These are phyloP conservation scores for Hyposmocoma kahamanoa DNA, from an alignment of 1,140 invertebrate genomes.

Conservation along the genomic window DNA sequence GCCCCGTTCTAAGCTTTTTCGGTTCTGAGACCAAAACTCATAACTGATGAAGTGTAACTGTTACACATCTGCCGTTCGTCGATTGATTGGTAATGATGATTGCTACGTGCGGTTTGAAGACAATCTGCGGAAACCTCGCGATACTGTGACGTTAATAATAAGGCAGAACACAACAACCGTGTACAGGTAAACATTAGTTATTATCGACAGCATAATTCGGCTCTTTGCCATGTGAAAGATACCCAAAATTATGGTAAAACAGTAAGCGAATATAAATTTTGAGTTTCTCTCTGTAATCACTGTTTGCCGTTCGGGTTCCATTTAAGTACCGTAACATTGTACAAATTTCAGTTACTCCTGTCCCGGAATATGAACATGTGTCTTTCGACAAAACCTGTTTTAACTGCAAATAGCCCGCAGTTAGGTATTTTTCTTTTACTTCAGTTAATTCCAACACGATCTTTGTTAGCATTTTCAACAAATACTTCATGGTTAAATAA, in stretches of 20 bases:
- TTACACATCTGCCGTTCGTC: constrained; percentile 57
- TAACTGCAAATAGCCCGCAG: no score
- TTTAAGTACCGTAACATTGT: constrained; percentile 2
- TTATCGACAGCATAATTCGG: constrained; percentile 49
- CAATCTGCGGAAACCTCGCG: constrained; percentile 34
- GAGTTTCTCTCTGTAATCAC: constrained; percentile 20
- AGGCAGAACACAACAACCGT: constrained; percentile 44
- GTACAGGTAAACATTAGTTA: constrained; percentile 37
- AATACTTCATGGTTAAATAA: no score
- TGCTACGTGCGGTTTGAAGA: constrained; percentile 44
- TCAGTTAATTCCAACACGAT: no score
- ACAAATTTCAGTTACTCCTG: no score
- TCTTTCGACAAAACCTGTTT: no score
- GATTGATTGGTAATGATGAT: constrained; percentile 64
- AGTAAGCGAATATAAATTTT: constrained; percentile 14
- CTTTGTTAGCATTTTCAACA: no score
- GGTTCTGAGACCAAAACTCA: constrained; percentile 10
- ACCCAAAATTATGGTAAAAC: constrained; percentile 31
- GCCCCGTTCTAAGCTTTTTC: no score
- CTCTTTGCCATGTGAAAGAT: constrained; percentile 25
- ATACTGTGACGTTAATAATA: constrained; percentile 45
- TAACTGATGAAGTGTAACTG: constrained; percentile 47
- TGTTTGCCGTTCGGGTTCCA: no score
- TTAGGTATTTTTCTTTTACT: no score
- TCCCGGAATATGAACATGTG: no score